Conservation (phyloP, 2,113 vertebrate species). For the Hemiprocne comata region DNA sequence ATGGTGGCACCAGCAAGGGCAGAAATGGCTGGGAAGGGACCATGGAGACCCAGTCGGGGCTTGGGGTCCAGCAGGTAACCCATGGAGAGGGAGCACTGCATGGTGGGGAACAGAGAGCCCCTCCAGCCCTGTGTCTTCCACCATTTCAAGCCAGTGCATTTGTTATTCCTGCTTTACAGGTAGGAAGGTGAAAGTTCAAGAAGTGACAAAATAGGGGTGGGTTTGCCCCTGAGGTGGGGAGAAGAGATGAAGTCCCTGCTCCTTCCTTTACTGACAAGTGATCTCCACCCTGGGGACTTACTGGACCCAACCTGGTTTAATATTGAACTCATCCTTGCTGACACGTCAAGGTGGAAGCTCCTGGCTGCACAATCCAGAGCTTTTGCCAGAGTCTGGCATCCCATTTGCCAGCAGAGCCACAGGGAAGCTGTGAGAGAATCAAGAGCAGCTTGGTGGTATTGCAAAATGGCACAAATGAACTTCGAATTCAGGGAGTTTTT, state of each 20-base stretch:
- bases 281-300: not conserved
- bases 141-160: not conserved
- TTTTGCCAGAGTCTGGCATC: not conserved
- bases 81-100: not conserved
- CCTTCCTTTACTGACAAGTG: not conserved
- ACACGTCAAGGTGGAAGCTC: not conserved
- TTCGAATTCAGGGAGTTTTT: not conserved
- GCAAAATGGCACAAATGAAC: not conserved
- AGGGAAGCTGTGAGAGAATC: not conserved
- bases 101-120: not conserved
- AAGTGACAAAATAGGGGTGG: not conserved
- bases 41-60: fast-evolving
- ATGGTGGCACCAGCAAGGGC: not conserved
- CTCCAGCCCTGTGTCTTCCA: fast-evolving
- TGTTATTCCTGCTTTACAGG: not conserved
- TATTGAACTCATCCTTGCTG: not conserved
- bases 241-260: not conserved
- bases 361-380: not conserved
- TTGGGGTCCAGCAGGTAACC: not conserved
- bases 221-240: not conserved
- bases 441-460: not conserved
- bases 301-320: not conserved
- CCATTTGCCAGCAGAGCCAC: not conserved
- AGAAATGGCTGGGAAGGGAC: not conserved
- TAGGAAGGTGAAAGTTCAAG: not conserved